phyloP scores from a whole-genome alignment of 1,140 invertebrate genomes.

The Chrysopa pallens region DNA sequence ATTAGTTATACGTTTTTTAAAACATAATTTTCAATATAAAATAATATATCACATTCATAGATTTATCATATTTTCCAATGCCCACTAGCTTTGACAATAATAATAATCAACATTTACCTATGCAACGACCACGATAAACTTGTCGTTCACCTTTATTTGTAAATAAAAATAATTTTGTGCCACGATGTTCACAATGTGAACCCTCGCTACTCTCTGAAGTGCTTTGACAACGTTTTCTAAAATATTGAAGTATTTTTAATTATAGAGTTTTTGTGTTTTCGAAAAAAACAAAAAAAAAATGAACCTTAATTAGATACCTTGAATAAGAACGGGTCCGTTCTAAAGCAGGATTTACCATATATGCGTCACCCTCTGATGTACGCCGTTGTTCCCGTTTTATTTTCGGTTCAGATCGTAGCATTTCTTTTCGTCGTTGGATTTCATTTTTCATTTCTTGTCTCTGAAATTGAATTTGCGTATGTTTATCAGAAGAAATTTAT shows the following conservation, averaged over 20 bases:
- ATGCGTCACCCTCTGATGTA: too few species aligned
- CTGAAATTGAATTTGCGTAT: too few species aligned
- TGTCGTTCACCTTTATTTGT: slow-evolving; percentile 31
- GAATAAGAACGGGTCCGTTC: slow-evolving; percentile 12
- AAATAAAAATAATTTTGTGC: slow-evolving; percentile 31
- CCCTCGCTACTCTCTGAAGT: slow-evolving; percentile 23
- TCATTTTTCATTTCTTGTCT: slow-evolving; percentile 45
- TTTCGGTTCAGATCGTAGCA: slow-evolving; percentile 36
- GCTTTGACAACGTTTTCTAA: slow-evolving; percentile 2
- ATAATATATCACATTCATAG: too few species aligned
- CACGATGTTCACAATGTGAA: slow-evolving; percentile 29
- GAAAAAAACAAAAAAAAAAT: background rate
- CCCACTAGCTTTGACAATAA: too few species aligned
- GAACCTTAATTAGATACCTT: slow-evolving; percentile 13
- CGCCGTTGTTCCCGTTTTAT: slow-evolving; percentile 4
- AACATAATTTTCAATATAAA: too few species aligned
- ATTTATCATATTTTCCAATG: too few species aligned
- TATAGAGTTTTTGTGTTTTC: background rate
- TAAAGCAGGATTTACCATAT: slow-evolving; percentile 10
- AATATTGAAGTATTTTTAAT: background rate
- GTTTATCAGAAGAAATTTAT: too few species aligned
- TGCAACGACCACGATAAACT: slow-evolving; percentile 32
- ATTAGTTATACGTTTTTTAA: too few species aligned
- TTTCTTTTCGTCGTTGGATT: slow-evolving; percentile 44
- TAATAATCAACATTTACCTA: slow-evolving; percentile 23